A percentile compares a stretch with the other conserved stretches of the same genome.
Conservation (phyloP, 2,113 vertebrate genomes). For the Hystrix brachyura region DNA sequence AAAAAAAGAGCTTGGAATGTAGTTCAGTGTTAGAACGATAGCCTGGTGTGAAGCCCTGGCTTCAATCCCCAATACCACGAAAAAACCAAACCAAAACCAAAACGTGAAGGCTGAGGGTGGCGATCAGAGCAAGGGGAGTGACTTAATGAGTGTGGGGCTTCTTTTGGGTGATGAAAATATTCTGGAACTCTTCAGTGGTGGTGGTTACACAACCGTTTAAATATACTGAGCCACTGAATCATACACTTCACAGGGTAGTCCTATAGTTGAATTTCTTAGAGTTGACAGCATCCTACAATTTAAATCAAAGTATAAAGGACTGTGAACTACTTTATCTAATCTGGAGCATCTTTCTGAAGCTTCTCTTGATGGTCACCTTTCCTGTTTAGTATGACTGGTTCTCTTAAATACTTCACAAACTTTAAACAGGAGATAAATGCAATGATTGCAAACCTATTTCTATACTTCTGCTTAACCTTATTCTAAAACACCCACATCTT, state of each 20-base stretch:
- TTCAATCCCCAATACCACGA: not conserved
- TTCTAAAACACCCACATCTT: not conserved
- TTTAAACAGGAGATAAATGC: constrained; percentile 10
- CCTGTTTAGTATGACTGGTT: constrained; percentile 21
- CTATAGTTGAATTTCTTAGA: not conserved
- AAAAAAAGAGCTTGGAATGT: not conserved
- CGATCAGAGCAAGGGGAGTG: not conserved
- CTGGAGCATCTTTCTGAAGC: not conserved
- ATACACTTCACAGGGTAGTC: not conserved
- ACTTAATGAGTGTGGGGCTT: not conserved
- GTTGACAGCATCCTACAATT: not conserved
- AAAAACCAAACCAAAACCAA: not conserved
- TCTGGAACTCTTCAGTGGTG: not conserved
- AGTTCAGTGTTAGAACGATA: not conserved
- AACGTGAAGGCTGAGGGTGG: not conserved
- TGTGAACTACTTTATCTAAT: not conserved
- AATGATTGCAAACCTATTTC: not conserved
- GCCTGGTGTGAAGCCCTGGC: not conserved
- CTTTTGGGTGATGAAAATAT: not conserved
- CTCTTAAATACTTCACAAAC: constrained; percentile 34
- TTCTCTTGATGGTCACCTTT: not conserved
- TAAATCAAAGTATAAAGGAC: not conserved
- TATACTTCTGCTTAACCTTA: not conserved
- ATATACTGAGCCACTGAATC: not conserved
- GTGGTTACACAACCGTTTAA: not conserved